Base-by-base conservation (phyloP, 2,888 invertebrate genomes). In the Heterodera filipjevi region DNA sequence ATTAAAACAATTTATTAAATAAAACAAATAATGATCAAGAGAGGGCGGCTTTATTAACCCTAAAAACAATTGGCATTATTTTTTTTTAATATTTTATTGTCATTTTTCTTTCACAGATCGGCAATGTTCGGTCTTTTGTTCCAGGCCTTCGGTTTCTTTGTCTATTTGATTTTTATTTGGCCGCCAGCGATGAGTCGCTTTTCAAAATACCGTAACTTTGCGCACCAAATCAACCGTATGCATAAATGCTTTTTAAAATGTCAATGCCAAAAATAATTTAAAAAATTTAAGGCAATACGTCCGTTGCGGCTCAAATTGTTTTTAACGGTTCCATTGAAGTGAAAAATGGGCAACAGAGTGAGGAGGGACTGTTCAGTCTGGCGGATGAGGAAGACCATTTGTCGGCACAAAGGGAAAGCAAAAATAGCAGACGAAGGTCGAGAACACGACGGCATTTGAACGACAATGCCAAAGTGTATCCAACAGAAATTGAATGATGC, bases 221-320 rank as follows among this genome's bases (percentile, higher is more conserved):
- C 75, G 6, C 75, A 53, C 19, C 71, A 59, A 22, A n/a, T 82
- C 30, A 82, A 83, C 73, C 77, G 82, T 82, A 44, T 35, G 80
- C 35, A 35, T 44, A 33, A 27, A 33, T 72, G 44, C 16, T 35
- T 19, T 72, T 53, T 19, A 5, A 1, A 53, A 53, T 19, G 16
- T 12, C 44, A 12, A 44, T 10, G 12, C 44, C 44, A 44, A 44
- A 44, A 5, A 12, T 12, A 0, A n/a, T 59, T 59, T 2, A 59
- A 59, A 59, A 27, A 12, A 44, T 10, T 44, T 44, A 44, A 59
- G 59, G 59, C 59, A 27, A 59, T 27, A 59, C 27, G 12, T 59
- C 59, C 59, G 59, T 27, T n/a, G 27, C 27, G n/a, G 59, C 59
- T 1, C 59, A 59, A 59, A 59, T 59, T n/a, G 59, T 59, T 27